Evolutionary conservation across 2,797 vertebrate genomes (phyloP), one percentile per base, ranked within the genome.

Genomic region (Borostomias antarcticus): DNA sequence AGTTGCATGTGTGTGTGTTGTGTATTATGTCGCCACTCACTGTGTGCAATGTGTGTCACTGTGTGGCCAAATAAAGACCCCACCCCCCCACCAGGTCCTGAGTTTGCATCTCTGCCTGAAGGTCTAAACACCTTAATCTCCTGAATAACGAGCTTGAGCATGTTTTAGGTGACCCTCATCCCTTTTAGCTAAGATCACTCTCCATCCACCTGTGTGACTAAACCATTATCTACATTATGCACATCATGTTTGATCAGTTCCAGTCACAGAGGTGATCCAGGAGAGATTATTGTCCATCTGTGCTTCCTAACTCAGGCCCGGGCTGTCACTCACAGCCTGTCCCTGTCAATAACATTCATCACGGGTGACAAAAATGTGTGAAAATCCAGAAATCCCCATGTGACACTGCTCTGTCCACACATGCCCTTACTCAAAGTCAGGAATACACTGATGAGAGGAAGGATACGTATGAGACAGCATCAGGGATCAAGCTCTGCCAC

Each of bases 251-350:
- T 19, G 76, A 87, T 89, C 77, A 54, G 84, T 86, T 86, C 81
- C 83, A 84, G 87, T 85, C 81, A 79, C 83, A 77, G 59, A n/a
- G n/a, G n/a, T 68, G 58, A 75, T 87, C 83, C 87, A 83, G 69
- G 80, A 82, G 70, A 76, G 87, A 89, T 85, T 87, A 86, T 83
- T 85, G 86, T 89, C 85, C 86, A 89, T 76, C 83, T 88, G 84
- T 83, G 83, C 83, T 74, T 83, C 78, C 73, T 57, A 63, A 70
- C 70, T 74, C 45, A 1, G 54, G 59, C 51, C 70, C 76, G 83
- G 51, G 79, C 82, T 81, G 85, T 90, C 88, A 86, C 76, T 88
- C 87, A 83, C 67, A n/a, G 75, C 15, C 83, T 87, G 83, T 86
- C 84, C 64, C 77, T 89, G 81, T 88, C 79, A 78, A 86, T 87